A percentile compares a stretch with the other conserved stretches of the same genome.
These are phyloP conservation scores for Empis stercorea DNA, from an alignment of 2,888 invertebrate species.

Conservation along the genomic window DNA sequence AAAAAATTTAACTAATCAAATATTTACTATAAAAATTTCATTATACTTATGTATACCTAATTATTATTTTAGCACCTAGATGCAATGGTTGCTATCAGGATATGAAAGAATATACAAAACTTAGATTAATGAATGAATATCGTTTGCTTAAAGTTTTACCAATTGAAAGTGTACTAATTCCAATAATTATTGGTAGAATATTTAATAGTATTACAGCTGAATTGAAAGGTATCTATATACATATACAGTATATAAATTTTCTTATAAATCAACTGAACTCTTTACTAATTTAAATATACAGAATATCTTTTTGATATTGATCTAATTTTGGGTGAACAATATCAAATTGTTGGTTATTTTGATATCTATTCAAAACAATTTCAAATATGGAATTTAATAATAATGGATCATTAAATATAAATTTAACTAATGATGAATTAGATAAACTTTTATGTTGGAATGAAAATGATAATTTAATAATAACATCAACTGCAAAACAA, in stretches of 20 bases:
- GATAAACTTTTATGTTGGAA: slow-evolving; percentile 17
- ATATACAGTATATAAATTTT: background rate
- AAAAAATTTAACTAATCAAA: background rate
- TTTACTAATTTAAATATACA: too few relatives aligned
- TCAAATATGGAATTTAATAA: slow-evolving; percentile 28
- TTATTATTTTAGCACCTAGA: slow-evolving; percentile 24
- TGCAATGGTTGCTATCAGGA: slow-evolving; percentile 23
- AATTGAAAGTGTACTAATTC: slow-evolving; percentile 19
- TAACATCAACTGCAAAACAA: too few relatives aligned
- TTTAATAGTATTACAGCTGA: slow-evolving; percentile 21
- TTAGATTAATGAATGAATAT: slow-evolving; percentile 22
- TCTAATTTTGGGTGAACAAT: slow-evolving; percentile 25
- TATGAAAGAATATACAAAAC: slow-evolving; percentile 29
- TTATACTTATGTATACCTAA: background rate
- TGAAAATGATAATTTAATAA: background rate
- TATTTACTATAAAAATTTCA: background rate
- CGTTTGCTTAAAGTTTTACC: slow-evolving; percentile 24
- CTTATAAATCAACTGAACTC: too few relatives aligned
- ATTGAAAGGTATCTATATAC: slow-evolving; percentile 17
- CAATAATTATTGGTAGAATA: slow-evolving; percentile 18
- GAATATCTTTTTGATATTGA: slow-evolving; percentile 25
- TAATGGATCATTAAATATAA: slow-evolving; percentile 13
- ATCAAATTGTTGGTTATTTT: slow-evolving; percentile 25
- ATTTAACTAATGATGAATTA: slow-evolving; percentile 12
- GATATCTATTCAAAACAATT: slow-evolving; percentile 19